Base-by-base conservation (phyloP, 2,888 invertebrate species). In the Terebella lapidaria region DNA sequence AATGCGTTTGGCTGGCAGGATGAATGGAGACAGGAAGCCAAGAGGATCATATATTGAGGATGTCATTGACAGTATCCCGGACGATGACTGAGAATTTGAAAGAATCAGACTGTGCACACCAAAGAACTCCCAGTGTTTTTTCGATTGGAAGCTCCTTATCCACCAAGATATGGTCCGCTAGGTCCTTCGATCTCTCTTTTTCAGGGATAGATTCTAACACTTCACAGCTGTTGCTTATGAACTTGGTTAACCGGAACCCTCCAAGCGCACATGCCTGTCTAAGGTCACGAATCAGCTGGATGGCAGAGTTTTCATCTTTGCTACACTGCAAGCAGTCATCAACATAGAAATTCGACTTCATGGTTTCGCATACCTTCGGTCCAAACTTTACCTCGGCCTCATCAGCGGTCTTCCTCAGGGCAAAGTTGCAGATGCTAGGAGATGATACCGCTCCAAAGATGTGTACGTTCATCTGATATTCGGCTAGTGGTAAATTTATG, bases 31-130 rank as follows among this genome's bases (percentile, higher is more conserved):
- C 25, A 71, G 59, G 29, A 71, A 49, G 4, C 66, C 69, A 35
- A 70, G 56, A 1, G 70, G 68, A 57, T 70, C 70, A 56, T 68
- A 68, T 2, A 70, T 46, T 1, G 62, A 65, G 26, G 58, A 54
- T 2, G 69, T 58, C 2, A 64, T 62, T 3, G 69, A 67, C 3
- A 71, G 45, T 2, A 71, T 53, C 2, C 66, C 67, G 29, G 69
- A 47, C 29, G 67, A 61, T 2, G 65, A 63, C 1, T 60, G 20
- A 4, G 69, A 66, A n/a, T 59, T 49, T 29, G 56, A 71, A 65
- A 1, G 54, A 27, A 54, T 70, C 69, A n/a, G 63, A 63, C 18
- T 66, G 60, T 2, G 65, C 55, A 57, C 63, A 64, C 70, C 68
- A 68, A 20, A 60, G 54, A n/a, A 65, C 47, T 22, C 68, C 67